Conservation (phyloP, 2,113 vertebrate species). For the Pongo pygmaeus region DNA sequence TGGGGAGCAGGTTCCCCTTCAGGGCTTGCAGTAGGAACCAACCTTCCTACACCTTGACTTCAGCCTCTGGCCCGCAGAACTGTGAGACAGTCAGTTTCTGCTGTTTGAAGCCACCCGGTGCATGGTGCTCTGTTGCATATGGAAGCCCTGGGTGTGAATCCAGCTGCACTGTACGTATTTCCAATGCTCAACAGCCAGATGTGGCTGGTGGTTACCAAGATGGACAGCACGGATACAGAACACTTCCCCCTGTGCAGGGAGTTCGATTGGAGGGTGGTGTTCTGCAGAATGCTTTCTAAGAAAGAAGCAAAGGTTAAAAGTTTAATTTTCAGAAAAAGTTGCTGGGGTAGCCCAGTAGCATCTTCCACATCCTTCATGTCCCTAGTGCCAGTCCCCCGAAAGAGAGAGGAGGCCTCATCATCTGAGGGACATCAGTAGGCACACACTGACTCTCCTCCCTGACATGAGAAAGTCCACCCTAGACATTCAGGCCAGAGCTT, state of each 20-base stretch:
- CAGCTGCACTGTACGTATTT: accelerated
- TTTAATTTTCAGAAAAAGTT: neutral
- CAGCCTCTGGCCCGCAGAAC: neutral
- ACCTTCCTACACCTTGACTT: neutral
- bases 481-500: neutral
- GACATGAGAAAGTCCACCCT: neutral
- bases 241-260: accelerated
- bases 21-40: accelerated
- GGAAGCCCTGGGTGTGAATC: too few relatives aligned
- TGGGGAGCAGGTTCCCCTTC: neutral
- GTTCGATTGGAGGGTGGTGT: accelerated
- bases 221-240: accelerated
- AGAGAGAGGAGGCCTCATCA: neutral
- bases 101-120: neutral
- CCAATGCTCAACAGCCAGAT: accelerated
- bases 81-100: neutral
- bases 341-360: neutral
- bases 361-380: neutral
- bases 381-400: neutral
- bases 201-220: accelerated
- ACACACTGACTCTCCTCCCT: neutral
- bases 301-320: neutral
- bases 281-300: neutral
- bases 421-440: neutral
- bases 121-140: accelerated